Percentiles rank a stretch among this genome's conserved stretches.
These are phyloP conservation scores for Dreissena rostriformis DNA, from an alignment of 1,140 invertebrate species.

Conservation along the genomic window DNA sequence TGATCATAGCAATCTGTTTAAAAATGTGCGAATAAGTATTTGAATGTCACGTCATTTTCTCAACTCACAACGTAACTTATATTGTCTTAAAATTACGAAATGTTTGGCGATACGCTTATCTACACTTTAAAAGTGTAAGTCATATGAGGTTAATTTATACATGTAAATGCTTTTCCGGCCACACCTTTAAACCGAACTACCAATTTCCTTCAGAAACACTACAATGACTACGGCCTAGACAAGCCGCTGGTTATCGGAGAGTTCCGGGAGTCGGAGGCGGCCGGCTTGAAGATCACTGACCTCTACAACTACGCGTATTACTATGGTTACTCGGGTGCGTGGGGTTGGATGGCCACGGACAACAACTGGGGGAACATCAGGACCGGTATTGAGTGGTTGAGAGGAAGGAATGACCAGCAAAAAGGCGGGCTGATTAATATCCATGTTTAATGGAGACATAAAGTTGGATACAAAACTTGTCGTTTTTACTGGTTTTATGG, in stretches of 20 bases:
- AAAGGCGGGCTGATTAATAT: constrained; percentile 45
- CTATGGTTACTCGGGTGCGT: constrained; percentile 78
- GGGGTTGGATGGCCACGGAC: constrained; percentile 78
- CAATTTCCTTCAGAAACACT: constrained; percentile 67
- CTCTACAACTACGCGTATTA: constrained; percentile 78
- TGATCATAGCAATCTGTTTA: too few species aligned
- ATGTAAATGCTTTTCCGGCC: too few species aligned
- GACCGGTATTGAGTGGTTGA: constrained; percentile 65
- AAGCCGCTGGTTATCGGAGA: constrained; percentile 81
- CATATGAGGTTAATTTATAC: too few species aligned
- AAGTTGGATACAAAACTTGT: background rate
- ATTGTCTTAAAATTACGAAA: too few species aligned
- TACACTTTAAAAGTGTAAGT: too few species aligned
- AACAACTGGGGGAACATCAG: constrained; percentile 76
- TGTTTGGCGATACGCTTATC: too few species aligned
- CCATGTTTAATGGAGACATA: constrained; percentile 22
- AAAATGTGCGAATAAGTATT: too few species aligned
- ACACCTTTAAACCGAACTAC: background rate
- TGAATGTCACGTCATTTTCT: too few species aligned
- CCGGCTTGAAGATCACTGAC: constrained; percentile 68
- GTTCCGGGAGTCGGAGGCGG: constrained; percentile 73
- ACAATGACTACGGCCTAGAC: constrained; percentile 71
- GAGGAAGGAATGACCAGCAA: constrained; percentile 51
- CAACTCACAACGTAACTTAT: too few species aligned
- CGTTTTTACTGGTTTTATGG: too few species aligned